A percentile compares a stretch with the other conserved stretches of the same genome.
These are phyloP conservation scores for Elegia similella DNA, from an alignment of 2,888 invertebrate genomes.

Conservation along the genomic window DNA sequence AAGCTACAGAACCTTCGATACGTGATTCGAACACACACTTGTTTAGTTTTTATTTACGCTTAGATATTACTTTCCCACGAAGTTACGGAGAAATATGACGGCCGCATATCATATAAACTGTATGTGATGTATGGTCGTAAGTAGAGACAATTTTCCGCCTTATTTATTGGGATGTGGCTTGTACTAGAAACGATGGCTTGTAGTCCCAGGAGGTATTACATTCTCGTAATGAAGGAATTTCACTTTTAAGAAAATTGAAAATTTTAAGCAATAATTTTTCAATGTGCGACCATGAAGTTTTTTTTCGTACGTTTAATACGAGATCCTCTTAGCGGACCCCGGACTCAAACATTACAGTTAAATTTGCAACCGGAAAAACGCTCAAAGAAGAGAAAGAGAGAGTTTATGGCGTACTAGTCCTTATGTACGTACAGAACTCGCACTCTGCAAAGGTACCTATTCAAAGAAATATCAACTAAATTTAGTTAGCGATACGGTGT, in stretches of 20 bases:
- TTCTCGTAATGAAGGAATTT: neutral
- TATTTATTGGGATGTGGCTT: slow-evolving; percentile 58
- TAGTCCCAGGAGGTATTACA: neutral
- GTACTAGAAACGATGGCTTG: slow-evolving; percentile 45
- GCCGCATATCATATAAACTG: slow-evolving; percentile 53
- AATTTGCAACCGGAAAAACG: no score
- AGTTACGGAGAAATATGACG: slow-evolving; percentile 55
- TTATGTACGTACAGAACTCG: no score
- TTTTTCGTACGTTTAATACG: no score
- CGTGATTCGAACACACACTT: neutral
- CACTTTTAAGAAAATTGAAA: neutral
- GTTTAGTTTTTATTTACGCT: slow-evolving; percentile 30
- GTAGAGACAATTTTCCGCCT: slow-evolving; percentile 56
- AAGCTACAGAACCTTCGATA: neutral
- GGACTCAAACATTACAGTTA: no score
- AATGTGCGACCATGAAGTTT: no score
- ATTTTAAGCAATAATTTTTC: no score
- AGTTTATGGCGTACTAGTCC: no score
- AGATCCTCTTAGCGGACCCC: no score
- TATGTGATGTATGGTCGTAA: slow-evolving; percentile 54
- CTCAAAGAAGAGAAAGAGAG: no score
- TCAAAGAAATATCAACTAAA: no score
- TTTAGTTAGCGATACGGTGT: no score
- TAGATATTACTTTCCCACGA: slow-evolving; percentile 47
- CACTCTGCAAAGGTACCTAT: no score